These are phyloP conservation scores for Esox niger DNA, from an alignment of 2,113 vertebrate genomes.

Conservation along the genomic window DNA sequence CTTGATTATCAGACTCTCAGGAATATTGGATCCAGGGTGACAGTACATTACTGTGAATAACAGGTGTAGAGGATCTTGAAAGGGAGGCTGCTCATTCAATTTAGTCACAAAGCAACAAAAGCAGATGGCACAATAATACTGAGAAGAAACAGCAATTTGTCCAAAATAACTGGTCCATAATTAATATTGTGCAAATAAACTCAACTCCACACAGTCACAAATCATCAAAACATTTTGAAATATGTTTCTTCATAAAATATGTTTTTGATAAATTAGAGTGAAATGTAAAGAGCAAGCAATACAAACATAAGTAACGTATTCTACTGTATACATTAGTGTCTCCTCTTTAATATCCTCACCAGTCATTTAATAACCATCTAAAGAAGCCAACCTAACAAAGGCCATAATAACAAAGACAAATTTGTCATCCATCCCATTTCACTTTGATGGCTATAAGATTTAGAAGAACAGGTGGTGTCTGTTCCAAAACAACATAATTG, in stretches of 20 bases:
- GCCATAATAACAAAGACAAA: neutral
- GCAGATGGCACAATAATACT: slow-evolving; percentile 1
- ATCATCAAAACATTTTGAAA: neutral
- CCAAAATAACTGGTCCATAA: slow-evolving; percentile 12
- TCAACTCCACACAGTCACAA: neutral
- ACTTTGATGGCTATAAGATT: slow-evolving; percentile 16
- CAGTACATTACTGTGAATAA: slow-evolving; percentile 57
- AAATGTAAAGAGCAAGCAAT: too few relatives aligned
- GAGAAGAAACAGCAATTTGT: slow-evolving; percentile 27
- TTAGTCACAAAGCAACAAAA: slow-evolving; percentile 46
- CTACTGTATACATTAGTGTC: too few relatives aligned
- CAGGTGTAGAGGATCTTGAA: slow-evolving; percentile 44
- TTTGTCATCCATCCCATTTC: neutral
- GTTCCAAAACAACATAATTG: neutral
- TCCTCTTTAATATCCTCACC: too few relatives aligned
- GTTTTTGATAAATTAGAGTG: too few relatives aligned
- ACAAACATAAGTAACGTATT: too few relatives aligned
- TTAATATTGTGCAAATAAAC: neutral
- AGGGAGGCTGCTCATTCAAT: slow-evolving; percentile 33
- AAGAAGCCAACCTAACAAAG: neutral
- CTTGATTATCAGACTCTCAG: slow-evolving; percentile 30
- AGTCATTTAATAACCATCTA: too few relatives aligned
- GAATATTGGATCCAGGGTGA: slow-evolving; percentile 46
- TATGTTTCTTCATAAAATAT: neutral
- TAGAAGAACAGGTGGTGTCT: slow-evolving; percentile 29